Conservation (phyloP, 2,888 invertebrate genomes). For the Anodontia alba region DNA sequence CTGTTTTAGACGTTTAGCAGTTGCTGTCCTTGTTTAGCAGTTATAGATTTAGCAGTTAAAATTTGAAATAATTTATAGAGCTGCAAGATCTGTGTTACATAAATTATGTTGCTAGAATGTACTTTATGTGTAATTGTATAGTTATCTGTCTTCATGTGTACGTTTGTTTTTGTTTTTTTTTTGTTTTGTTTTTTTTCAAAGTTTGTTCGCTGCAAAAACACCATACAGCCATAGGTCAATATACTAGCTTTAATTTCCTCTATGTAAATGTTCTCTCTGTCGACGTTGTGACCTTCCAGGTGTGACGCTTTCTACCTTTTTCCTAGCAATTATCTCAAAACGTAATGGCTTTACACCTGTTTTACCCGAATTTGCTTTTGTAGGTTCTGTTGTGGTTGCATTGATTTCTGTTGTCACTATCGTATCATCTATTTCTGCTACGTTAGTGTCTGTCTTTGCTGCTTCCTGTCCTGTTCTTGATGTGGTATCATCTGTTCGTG, state of each 20-base stretch:
- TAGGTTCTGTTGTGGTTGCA: constrained; percentile 20
- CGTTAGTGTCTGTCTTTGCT: neutral
- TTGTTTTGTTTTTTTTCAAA: too few species aligned
- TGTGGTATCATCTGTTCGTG: neutral
- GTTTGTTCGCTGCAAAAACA: too few species aligned
- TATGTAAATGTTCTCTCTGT: constrained; percentile 46
- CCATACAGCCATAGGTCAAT: too few species aligned
- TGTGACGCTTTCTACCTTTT: neutral
- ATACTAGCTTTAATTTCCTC: constrained; percentile 35
- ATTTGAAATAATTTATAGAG: too few species aligned
- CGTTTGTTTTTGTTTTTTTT: too few species aligned
- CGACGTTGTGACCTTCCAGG: constrained; percentile 32
- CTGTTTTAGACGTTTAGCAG: too few species aligned
- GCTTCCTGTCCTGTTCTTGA: neutral
- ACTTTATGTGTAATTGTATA: too few species aligned
- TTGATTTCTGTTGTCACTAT: constrained; percentile 12
- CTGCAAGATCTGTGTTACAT: too few species aligned
- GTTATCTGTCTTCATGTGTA: too few species aligned
- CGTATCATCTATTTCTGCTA: neutral
- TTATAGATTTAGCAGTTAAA: too few species aligned
- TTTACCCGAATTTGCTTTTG: neutral
- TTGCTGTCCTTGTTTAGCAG: too few species aligned
- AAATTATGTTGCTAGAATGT: too few species aligned
- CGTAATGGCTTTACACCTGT: neutral
- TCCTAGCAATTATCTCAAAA: neutral